phyloP scores from a whole-genome alignment of 2,888 invertebrate species.

The Drosophila glabriapex region DNA sequence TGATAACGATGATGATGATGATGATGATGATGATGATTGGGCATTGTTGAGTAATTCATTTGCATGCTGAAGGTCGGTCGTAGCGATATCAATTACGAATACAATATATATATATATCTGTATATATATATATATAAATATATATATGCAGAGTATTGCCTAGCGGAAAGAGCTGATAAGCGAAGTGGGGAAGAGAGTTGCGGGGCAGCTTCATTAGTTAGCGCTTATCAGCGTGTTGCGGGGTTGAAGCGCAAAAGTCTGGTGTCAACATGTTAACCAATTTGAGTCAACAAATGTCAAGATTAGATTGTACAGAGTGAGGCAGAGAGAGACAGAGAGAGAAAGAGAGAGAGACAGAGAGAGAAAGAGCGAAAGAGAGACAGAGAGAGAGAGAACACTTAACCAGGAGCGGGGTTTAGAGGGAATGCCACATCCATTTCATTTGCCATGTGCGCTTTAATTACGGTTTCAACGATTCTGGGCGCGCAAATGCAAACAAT shows the following conservation, averaged over 20 bases:
- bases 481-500: conserved; percentile 16
- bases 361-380: not conserved
- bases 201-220: conserved; percentile 45
- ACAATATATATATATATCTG: not conserved
- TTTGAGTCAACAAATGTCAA: conserved; percentile 77
- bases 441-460: conserved; percentile 26
- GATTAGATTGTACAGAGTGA: conserved; percentile 61
- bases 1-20: not conserved
- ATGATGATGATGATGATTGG: conserved; percentile 26
- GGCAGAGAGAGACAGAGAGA: not conserved
- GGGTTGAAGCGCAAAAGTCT: conserved; percentile 39
- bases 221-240: conserved; percentile 36
- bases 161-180: conserved; percentile 45
- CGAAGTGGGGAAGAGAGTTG: not conserved
- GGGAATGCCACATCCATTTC: not conserved
- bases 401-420: not conserved
- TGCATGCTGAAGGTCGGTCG: conserved; percentile 68
- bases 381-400: conserved; percentile 16
- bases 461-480: conserved; percentile 10
- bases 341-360: not conserved
- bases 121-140: conserved; percentile 13
- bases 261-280: conserved; percentile 80
- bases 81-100: conserved; percentile 59
- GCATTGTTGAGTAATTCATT: conserved; percentile 74
- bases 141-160: not conserved